phyloP scores from a whole-genome alignment of 2,113 vertebrate genomes.

The Sus scrofa region DNA sequence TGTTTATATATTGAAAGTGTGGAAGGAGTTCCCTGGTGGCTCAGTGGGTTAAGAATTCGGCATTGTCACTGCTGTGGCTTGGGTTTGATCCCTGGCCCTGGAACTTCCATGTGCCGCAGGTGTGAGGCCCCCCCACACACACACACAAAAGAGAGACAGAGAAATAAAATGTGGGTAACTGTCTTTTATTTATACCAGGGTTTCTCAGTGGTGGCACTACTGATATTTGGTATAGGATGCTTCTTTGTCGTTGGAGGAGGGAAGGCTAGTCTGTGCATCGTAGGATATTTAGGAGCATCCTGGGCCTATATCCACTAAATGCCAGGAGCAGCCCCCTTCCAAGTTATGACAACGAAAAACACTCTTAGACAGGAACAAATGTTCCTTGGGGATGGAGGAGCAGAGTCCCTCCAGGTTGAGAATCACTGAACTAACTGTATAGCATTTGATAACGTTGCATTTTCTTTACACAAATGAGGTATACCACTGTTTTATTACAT shows the following conservation, averaged over 20 bases:
- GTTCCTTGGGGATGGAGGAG: not conserved
- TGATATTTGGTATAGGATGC: not conserved
- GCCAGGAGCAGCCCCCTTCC: not conserved
- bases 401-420: not conserved
- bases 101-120: too few species aligned
- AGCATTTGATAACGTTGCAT: not conserved
- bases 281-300: not conserved
- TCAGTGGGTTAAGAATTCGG: too few species aligned
- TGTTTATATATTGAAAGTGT: conserved; percentile 31
- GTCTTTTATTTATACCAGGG: not conserved
- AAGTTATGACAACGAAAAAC: not conserved
- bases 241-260: not conserved
- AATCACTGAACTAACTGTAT: not conserved
- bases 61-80: too few species aligned
- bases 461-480: not conserved
- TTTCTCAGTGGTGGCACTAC: not conserved
- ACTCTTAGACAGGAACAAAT: not conserved
- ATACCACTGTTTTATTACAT: conserved; percentile 21
- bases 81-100: too few species aligned
- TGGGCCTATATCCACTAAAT: not conserved
- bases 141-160: too few species aligned
- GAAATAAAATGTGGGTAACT: not conserved
- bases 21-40: too few species aligned
- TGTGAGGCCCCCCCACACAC: too few species aligned
- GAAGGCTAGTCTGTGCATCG: not conserved